A percentile compares a stretch with the other conserved stretches of the same genome.
Evolutionary conservation across 2,888 invertebrate genomes (phyloP).

Genomic region (Drosophila mimetica): DNA sequence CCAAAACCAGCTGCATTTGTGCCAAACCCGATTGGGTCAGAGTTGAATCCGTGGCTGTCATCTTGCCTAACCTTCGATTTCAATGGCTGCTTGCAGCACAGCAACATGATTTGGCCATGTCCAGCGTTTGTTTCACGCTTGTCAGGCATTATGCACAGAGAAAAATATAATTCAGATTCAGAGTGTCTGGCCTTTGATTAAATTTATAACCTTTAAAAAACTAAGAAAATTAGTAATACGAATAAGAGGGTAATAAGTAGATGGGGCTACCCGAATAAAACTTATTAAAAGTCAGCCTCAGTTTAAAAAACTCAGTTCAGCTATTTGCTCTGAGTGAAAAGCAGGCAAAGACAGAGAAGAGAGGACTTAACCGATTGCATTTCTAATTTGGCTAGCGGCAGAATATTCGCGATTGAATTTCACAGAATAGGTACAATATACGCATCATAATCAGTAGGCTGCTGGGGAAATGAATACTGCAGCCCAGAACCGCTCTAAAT

Average conservation of each 20-base stretch:
- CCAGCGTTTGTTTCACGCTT: conserved; percentile 9
- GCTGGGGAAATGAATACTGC: conserved; percentile 11
- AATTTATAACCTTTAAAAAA: neutral
- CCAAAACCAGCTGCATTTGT: conserved; percentile 35
- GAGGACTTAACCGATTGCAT: conserved; percentile 12
- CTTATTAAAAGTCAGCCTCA: too few relatives aligned
- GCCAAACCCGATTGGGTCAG: conserved; percentile 16
- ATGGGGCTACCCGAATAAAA: too few relatives aligned
- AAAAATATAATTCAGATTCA: neutral
- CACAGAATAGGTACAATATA: conserved; percentile 3
- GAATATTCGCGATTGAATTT: conserved; percentile 41
- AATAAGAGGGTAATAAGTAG: neutral
- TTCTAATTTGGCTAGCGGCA: conserved; percentile 59
- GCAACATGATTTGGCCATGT: conserved; percentile 48
- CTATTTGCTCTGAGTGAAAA: neutral
- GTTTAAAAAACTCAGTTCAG: too few relatives aligned
- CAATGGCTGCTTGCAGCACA: conserved; percentile 20
- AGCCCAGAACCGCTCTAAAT: conserved; percentile 14
- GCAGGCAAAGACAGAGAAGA: neutral
- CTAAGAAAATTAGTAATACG: too few relatives aligned
- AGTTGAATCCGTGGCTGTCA: conserved; percentile 31
- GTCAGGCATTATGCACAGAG: conserved; percentile 1
- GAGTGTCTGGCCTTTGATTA: too few relatives aligned
- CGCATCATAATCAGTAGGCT: conserved; percentile 14
- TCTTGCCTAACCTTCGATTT: conserved; percentile 17